phyloP scores from a whole-genome alignment of 2,113 vertebrate species.

The Trichechus manatus region DNA sequence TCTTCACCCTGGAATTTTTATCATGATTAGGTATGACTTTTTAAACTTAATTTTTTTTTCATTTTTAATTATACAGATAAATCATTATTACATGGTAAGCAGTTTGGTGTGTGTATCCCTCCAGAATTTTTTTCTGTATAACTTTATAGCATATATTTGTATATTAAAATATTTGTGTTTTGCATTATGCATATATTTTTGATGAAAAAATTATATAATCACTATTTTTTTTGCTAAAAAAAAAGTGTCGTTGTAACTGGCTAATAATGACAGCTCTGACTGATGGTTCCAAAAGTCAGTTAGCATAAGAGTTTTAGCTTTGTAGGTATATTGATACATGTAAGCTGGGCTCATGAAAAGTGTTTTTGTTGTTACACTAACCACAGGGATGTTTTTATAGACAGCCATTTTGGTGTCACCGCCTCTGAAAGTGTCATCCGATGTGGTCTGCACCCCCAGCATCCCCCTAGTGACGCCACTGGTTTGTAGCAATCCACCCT shows the following conservation, averaged over 20 bases:
- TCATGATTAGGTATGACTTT: neutral
- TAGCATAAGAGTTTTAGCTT: too few species aligned
- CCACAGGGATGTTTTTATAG: too few species aligned
- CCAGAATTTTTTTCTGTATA: neutral
- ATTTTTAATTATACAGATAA: neutral
- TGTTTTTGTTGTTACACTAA: too few species aligned
- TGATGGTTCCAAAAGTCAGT: too few species aligned
- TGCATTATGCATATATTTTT: neutral
- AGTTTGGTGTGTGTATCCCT: neutral
- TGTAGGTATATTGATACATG: too few species aligned
- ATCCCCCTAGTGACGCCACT: too few species aligned
- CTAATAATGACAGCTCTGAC: too few species aligned
- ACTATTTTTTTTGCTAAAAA: neutral
- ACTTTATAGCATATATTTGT: neutral
- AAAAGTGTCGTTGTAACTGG: too few species aligned
- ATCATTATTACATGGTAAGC: neutral
- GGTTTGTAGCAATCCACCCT: neutral
- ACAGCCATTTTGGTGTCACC: too few species aligned
- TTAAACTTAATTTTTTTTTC: neutral
- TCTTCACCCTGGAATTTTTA: neutral
- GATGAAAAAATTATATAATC: neutral
- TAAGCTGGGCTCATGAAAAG: too few species aligned
- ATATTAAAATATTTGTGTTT: conserved; percentile 11
- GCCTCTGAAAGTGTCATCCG: too few species aligned
- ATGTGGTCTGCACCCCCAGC: too few species aligned